Evolutionary conservation across 2,888 invertebrate genomes (phyloP), one percentile per base, ranked within the genome.

Genomic region (Kryphioiulus occultus): DNA sequence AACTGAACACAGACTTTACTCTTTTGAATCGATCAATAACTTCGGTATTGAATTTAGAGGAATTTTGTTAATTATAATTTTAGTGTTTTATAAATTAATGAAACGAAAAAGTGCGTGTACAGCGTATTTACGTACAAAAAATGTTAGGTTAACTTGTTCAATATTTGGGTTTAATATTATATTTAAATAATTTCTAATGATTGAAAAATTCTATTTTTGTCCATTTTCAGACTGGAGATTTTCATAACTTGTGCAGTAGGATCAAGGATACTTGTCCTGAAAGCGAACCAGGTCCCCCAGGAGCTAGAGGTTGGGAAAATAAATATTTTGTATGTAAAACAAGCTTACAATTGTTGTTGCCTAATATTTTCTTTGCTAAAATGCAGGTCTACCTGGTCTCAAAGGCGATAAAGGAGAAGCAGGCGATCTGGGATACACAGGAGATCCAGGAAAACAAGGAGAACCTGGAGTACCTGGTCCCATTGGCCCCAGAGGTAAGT

Each of bases 151-250:
- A n/a, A n/a, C n/a, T n/a, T n/a, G n/a, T n/a, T n/a, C n/a, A n/a
- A n/a, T n/a, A n/a, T n/a, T n/a, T n/a, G n/a, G n/a, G n/a, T n/a
- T n/a, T n/a, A n/a, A n/a, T n/a, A n/a, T n/a, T n/a, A n/a, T n/a
- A 44, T 44, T 44, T 9, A 4, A 10, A 44, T 44, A 44, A 44
- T 15, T 44, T 44, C 3, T 12, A 15, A 44, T 12, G 12, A 44
- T 44, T 35, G 35, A 35, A 2, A 0, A 12, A 12, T 44, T 44
- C 15, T 22, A 68, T 22, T 68, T 68, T 68, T 68, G 9, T 53
- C 53, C n/a, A 53, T 53, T 68, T 68, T 22, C 10, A 68, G 59
- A 68, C 59, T 26, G 59, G 59, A 68, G 59, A 68, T 68, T 68
- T 68, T 26, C 59, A 68, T 22, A 68, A 19, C 9, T 68, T 68